Conservation (phyloP, 2,888 invertebrate species). For the Linnaemya tessellans region DNA sequence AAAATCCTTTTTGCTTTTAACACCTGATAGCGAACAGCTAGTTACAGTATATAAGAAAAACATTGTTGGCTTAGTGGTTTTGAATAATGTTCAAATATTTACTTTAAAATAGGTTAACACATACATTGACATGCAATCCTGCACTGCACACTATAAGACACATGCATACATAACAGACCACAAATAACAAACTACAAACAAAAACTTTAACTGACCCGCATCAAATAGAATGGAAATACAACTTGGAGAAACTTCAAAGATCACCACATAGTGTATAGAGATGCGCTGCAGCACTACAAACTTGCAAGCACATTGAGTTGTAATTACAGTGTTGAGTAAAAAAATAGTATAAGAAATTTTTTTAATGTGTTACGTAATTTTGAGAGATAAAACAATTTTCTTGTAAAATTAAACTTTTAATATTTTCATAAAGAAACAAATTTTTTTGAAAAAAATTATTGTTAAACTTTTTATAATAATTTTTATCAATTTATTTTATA, state of each 20-base stretch:
- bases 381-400: too few relatives aligned
- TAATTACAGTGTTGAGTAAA: slow-evolving; percentile 4
- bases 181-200: slow-evolving; percentile 53
- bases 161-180: slow-evolving; percentile 21
- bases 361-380: too few relatives aligned
- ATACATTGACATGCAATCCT: not conserved
- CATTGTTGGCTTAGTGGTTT: slow-evolving; percentile 50
- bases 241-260: slow-evolving; percentile 65
- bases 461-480: too few relatives aligned
- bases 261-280: slow-evolving; percentile 59
- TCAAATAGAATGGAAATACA: slow-evolving; percentile 50
- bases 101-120: slow-evolving; percentile 38
- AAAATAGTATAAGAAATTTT: too few relatives aligned
- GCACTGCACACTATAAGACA: not conserved
- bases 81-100: slow-evolving; percentile 49
- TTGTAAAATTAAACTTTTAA: too few relatives aligned
- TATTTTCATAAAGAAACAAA: too few relatives aligned
- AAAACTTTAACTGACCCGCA: slow-evolving; percentile 65
- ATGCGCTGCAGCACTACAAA: slow-evolving; percentile 15
- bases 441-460: too few relatives aligned
- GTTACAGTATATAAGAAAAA: not conserved
- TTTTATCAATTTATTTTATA: too few relatives aligned
- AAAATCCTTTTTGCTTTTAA: not conserved
- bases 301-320: not conserved
- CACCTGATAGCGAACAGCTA: not conserved